These are phyloP conservation scores for Epinephelus cyanopodus DNA, from an alignment of 2,113 vertebrate genomes.

Conservation along the genomic window DNA sequence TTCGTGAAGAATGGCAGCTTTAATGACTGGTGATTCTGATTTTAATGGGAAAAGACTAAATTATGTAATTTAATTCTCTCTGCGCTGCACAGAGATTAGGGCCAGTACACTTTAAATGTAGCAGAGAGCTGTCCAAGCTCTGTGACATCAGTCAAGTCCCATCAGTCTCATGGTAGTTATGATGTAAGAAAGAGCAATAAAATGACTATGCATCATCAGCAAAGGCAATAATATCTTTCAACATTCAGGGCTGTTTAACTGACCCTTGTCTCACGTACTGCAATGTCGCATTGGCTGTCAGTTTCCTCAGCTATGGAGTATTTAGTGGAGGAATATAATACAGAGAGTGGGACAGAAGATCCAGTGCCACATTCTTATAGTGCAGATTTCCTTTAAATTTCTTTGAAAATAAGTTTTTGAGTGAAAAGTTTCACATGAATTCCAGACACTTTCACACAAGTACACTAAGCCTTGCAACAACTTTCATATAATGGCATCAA, in stretches of 20 bases:
- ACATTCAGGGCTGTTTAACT: background rate
- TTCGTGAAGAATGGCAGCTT: constrained; percentile 21
- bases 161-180: constrained; percentile 24
- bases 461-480: background rate
- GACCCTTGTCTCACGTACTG: constrained; percentile 15
- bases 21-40: constrained; percentile 37
- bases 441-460: background rate
- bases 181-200: constrained; percentile 30
- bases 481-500: background rate
- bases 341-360: background rate
- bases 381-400: background rate
- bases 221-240: constrained; percentile 16
- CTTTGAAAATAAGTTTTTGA: background rate
- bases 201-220: constrained; percentile 16
- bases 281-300: background rate
- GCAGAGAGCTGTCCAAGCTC: constrained; percentile 16
- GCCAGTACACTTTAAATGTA: constrained; percentile 35
- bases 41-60: constrained; percentile 41
- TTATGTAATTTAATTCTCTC: constrained; percentile 53
- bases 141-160: constrained; percentile 1
- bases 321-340: background rate
- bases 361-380: background rate
- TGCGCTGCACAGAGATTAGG: constrained; percentile 42
- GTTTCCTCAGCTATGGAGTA: background rate
- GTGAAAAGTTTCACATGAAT: background rate